Evolutionary conservation across 2,888 invertebrate species (phyloP).

Genomic region (Cetonia aurata): DNA sequence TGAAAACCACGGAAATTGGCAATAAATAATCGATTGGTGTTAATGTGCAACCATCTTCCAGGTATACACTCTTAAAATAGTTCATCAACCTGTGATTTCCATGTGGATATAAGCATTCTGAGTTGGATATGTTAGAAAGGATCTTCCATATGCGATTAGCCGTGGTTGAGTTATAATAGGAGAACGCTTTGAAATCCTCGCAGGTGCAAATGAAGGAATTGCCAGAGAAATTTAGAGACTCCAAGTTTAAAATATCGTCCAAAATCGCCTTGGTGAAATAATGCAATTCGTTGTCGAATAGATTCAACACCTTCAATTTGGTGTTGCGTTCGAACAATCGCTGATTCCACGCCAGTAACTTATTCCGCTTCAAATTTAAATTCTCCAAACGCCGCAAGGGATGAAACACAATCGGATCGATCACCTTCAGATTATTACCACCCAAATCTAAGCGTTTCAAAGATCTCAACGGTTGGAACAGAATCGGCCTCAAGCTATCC

Average conservation of each 20-base stretch:
- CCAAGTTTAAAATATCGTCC: conserved; percentile 68
- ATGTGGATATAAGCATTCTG: conserved; percentile 54
- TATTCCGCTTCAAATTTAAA: conserved; percentile 70
- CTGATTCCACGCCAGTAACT: conserved; percentile 69
- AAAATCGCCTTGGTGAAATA: conserved; percentile 72
- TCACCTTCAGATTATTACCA: conserved; percentile 67
- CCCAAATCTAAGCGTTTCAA: conserved; percentile 69
- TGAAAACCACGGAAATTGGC: neutral
- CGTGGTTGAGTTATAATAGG: neutral
- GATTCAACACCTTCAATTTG: conserved; percentile 64
- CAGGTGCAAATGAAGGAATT: conserved; percentile 73
- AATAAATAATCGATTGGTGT: conserved; percentile 21
- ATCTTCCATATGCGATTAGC: conserved; percentile 10
- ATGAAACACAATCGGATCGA: conserved; percentile 66
- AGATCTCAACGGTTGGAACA: conserved; percentile 69
- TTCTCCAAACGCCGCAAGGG: conserved; percentile 66
- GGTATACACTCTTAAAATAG: conserved; percentile 46
- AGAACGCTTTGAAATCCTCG: conserved; percentile 65
- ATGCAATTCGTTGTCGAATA: conserved; percentile 71
- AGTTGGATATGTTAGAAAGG: conserved; percentile 40
- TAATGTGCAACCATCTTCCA: conserved; percentile 15
- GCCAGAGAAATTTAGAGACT: conserved; percentile 67
- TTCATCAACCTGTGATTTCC: conserved; percentile 53
- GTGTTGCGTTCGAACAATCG: conserved; percentile 68
- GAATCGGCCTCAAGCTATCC: conserved; percentile 64